Conservation (phyloP, 2,797 vertebrate genomes). For the Catharus ustulatus region DNA sequence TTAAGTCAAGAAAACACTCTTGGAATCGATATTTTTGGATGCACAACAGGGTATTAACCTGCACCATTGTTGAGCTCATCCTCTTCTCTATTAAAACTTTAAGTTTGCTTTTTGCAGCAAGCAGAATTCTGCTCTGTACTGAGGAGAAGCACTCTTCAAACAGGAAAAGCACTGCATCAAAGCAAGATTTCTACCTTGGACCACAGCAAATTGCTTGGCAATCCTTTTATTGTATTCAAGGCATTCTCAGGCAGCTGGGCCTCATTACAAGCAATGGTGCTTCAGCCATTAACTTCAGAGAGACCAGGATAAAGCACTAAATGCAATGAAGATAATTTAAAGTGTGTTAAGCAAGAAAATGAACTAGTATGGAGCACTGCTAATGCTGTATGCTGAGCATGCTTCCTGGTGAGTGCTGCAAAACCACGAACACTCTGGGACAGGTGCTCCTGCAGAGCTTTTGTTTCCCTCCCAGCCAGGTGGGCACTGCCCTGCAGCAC, state of each 20-base stretch:
- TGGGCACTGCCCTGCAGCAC: not conserved
- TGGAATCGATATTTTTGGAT: not conserved
- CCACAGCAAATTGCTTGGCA: not conserved
- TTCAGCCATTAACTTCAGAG: slow-evolving; percentile 41
- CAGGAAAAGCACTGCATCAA: not conserved
- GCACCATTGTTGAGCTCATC: not conserved
- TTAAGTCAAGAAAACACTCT: not conserved
- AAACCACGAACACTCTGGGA: not conserved
- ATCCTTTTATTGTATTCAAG: not conserved
- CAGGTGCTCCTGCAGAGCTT: not conserved
- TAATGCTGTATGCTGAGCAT: not conserved
- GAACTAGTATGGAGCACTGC: not conserved
- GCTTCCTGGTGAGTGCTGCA: not conserved
- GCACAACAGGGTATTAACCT: not conserved
- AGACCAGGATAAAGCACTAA: slow-evolving; percentile 4
- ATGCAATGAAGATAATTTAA: not conserved
- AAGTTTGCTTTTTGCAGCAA: not conserved
- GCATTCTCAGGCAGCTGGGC: not conserved
- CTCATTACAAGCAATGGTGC: not conserved
- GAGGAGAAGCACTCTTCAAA: not conserved
- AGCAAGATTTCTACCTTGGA: slow-evolving; percentile 16
- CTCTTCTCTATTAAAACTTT: not conserved
- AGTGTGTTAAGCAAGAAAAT: slow-evolving; percentile 13
- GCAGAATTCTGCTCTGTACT: not conserved
- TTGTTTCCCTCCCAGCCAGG: not conserved